Evolutionary conservation across 2,113 vertebrate species (phyloP), one percentile per base, ranked within the genome.

Genomic region (Alosa alosa): DNA sequence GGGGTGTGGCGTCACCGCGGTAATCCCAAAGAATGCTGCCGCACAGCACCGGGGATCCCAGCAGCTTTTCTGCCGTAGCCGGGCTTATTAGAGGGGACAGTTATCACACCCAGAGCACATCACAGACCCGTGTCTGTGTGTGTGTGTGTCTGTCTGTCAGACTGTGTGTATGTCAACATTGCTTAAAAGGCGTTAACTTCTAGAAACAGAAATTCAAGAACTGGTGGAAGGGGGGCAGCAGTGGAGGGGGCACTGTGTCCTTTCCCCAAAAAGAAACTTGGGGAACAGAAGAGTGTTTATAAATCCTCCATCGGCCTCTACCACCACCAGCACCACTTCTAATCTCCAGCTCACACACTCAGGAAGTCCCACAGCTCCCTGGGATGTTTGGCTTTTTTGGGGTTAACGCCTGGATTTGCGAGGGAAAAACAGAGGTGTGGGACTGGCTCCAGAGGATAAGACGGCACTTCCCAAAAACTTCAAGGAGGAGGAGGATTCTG

Each of bases 1-100:
- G 25, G n/a, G 87, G 88, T 4, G 85, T 31, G 18, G 81, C 7
- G 18, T 90, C 87, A 85, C 90, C 87, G 81, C 83, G 60, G 90
- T 92, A 92, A 94, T 91, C 92, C 92, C 39, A 83, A 85, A 85
- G 82, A 92, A 91, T 82, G 85, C 41, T 88, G 88, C 55, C 87
- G 49, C 83, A 83, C 90, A 88, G 88, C 55, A 44, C 82, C 84
- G 84, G 47, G 41, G 46, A 86, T 88, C 57, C 44, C 84, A 90
- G 84, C 82, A 11, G 64, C n/a, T 89, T 91, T 90, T 87, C 89
- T 86, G 78, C 46, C 84, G 84, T 68, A 20, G 90, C 86, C 83
- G 47, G 89, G 90, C 84, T 90, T 89, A 90, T 90, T 92, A 89
- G 89, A 92, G 82, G 47, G 57, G 75, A 86, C 46, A n/a, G 83